phyloP scores from a whole-genome alignment of 2,888 invertebrate genomes.

The Deroplatys truncata region DNA sequence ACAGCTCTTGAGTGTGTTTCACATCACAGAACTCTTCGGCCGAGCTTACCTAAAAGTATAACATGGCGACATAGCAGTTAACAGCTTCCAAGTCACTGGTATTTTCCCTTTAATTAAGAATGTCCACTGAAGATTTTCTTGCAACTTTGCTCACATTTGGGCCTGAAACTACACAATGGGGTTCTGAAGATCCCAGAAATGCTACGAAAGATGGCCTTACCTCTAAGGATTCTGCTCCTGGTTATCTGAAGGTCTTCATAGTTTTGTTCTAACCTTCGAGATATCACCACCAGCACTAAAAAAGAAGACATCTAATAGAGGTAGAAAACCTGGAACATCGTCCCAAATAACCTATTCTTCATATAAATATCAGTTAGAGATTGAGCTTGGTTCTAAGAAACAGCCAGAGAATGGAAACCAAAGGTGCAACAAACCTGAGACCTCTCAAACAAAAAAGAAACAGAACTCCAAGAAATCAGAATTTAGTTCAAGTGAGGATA shows the following conservation, averaged over 20 bases:
- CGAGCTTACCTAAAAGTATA: constrained; percentile 35
- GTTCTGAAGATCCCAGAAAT: not conserved
- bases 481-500: not conserved
- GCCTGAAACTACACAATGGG: not conserved
- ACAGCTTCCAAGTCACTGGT: constrained; percentile 23
- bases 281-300: not conserved
- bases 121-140: not conserved
- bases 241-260: not conserved
- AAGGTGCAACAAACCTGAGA: not conserved
- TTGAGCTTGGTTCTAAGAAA: not conserved
- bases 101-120: not conserved
- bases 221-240: not conserved
- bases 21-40: constrained; percentile 34
- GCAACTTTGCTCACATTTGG: not conserved
- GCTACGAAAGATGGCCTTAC: too few species aligned
- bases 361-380: not conserved
- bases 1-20: constrained; percentile 21
- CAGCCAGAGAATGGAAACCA: not conserved
- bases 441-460: not conserved
- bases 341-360: not conserved
- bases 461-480: not conserved
- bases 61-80: constrained; percentile 29
- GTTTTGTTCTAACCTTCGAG: not conserved
- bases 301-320: not conserved
- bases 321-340: not conserved